Evolutionary conservation across 1,140 invertebrate genomes (phyloP).

Genomic region (Trichomalopsis sarcophagae): DNA sequence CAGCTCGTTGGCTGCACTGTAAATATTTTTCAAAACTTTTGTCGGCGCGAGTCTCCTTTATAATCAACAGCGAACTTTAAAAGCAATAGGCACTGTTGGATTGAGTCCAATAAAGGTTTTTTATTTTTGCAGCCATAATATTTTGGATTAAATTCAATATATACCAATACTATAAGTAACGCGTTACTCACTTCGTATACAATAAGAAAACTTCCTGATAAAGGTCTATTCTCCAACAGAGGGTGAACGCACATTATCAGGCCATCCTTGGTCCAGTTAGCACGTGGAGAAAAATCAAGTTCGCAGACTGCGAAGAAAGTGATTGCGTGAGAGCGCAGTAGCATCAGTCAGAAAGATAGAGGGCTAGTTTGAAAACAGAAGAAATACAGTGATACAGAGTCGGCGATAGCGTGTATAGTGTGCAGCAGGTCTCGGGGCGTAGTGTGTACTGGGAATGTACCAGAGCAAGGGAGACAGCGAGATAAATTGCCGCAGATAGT

Average conservation of each 20-base stretch:
- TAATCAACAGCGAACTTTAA: too few relatives aligned
- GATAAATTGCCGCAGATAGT: conserved; percentile 42
- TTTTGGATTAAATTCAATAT: too few relatives aligned
- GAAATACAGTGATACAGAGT: neutral
- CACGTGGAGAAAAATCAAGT: neutral
- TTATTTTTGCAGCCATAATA: too few relatives aligned
- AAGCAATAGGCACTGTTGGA: too few relatives aligned
- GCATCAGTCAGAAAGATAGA: neutral
- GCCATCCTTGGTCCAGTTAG: neutral
- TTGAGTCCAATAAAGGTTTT: too few relatives aligned
- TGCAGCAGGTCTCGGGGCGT: too few relatives aligned
- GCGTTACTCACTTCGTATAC: too few relatives aligned
- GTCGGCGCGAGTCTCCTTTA: too few relatives aligned
- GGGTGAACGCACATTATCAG: too few relatives aligned
- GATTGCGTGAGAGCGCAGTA: neutral
- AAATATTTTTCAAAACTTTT: neutral
- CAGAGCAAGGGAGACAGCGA: neutral
- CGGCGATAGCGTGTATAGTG: neutral
- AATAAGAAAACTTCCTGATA: too few relatives aligned
- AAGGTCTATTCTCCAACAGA: too few relatives aligned
- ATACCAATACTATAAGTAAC: too few relatives aligned
- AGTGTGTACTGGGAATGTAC: neutral
- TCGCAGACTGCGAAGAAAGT: neutral
- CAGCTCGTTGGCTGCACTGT: neutral
- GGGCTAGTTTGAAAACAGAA: neutral